A percentile compares a stretch with the other conserved stretches of the same genome.
Evolutionary conservation across 2,888 invertebrate genomes (phyloP).

Genomic region (Diplolepis rosae): DNA sequence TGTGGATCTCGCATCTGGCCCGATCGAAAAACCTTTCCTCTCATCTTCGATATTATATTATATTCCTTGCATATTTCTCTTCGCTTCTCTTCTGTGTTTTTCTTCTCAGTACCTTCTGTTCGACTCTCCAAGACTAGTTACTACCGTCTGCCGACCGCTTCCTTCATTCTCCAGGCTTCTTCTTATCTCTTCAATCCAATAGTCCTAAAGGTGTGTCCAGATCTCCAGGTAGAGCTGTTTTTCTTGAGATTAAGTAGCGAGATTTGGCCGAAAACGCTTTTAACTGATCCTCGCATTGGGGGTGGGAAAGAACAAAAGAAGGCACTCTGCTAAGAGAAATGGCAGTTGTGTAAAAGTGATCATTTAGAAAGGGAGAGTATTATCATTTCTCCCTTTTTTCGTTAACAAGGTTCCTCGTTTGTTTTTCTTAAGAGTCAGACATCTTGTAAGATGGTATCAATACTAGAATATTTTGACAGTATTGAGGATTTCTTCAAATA

Average conservation of each 20-base stretch:
- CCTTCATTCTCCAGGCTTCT: slow-evolving; percentile 1
- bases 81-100: background rate
- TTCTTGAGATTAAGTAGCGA: slow-evolving; percentile 16
- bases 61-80: background rate
- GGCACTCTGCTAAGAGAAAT: background rate
- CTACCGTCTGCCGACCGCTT: slow-evolving; percentile 10
- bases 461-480: background rate
- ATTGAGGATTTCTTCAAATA: background rate
- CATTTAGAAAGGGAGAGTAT: background rate
- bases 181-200: slow-evolving; percentile 13
- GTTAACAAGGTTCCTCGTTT: background rate
- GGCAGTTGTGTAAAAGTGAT: slow-evolving; percentile 4
- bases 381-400: slow-evolving; percentile 4
- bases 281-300: slow-evolving; percentile 9
- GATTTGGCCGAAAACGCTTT: slow-evolving; percentile 19
- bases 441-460: background rate
- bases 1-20: slow-evolving; percentile 59
- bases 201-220: slow-evolving; percentile 22
- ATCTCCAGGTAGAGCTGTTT: slow-evolving; percentile 17
- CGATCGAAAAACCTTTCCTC: slow-evolving; percentile 46
- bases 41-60: slow-evolving; percentile 34
- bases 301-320: slow-evolving; percentile 21
- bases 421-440: background rate
- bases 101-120: slow-evolving; percentile 8
- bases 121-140: background rate